These are phyloP conservation scores for Eupleurogrammus muticus DNA, from an alignment of 2,797 vertebrate species.

Conservation along the genomic window DNA sequence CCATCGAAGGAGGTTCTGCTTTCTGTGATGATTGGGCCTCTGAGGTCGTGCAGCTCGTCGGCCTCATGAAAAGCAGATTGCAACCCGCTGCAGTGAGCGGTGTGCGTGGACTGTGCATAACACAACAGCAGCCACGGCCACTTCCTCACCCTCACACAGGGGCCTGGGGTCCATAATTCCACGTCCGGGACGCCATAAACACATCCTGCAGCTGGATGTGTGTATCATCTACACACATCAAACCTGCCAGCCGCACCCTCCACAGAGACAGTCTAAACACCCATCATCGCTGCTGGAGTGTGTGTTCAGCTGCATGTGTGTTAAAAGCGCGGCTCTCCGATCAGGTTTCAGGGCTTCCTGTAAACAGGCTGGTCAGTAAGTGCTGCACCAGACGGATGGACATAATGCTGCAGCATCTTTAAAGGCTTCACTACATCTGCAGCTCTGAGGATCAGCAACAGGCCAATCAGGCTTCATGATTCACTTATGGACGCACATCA, in stretches of 20 bases:
- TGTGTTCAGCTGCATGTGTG: constrained; percentile 38
- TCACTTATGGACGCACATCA: neutral
- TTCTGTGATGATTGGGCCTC: constrained; percentile 1
- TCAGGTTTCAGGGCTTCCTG: constrained; percentile 57
- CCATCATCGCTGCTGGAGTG: constrained; percentile 13
- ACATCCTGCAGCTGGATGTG: neutral
- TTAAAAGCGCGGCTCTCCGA: neutral
- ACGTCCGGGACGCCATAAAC: neutral
- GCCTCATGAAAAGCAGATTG: constrained; percentile 67
- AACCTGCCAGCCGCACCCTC: neutral
- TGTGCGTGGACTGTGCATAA: constrained; percentile 10
- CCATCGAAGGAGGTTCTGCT: neutral
- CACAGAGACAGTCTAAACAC: neutral
- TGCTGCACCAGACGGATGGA: constrained; percentile 38
- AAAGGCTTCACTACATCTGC: neutral
- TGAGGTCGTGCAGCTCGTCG: no score
- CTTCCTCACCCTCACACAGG: constrained; percentile 10
- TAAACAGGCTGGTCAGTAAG: constrained; percentile 52
- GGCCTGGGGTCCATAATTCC: neutral
- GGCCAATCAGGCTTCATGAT: neutral
- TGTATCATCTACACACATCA: constrained; percentile 5
- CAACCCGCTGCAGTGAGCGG: constrained; percentile 17
- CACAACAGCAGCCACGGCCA: neutral
- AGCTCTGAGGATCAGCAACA: neutral
- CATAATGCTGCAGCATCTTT: constrained; percentile 12